Percentiles rank a stretch among this genome's conserved stretches.
Evolutionary conservation across 1,140 invertebrate species (phyloP).

Genomic region (Gyrodactylus salaris): DNA sequence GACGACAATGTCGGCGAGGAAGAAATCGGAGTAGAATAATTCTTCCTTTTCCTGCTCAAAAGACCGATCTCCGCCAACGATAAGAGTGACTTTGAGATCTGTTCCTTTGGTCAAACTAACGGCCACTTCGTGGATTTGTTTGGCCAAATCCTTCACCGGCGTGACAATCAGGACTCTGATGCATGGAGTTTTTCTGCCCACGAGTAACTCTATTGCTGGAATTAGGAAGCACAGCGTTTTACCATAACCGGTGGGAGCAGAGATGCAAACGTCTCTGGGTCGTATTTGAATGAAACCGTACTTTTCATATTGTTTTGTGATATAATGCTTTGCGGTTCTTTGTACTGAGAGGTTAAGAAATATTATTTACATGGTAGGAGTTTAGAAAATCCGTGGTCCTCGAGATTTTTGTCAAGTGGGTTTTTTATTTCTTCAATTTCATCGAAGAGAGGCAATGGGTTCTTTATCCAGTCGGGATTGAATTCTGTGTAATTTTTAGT

Average conservation of each 20-base stretch:
- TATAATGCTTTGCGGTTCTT: background rate
- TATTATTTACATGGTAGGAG: background rate
- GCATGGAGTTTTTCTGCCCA: slow-evolving; percentile 15
- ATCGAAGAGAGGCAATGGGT: background rate
- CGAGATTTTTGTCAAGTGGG: background rate
- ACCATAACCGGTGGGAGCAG: slow-evolving; percentile 78
- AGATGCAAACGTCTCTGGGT: slow-evolving; percentile 63
- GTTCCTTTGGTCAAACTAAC: slow-evolving; percentile 13
- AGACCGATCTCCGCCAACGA: slow-evolving; percentile 7
- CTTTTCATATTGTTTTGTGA: background rate
- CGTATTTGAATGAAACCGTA: background rate
- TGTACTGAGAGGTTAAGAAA: background rate
- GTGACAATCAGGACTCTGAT: slow-evolving; percentile 49
- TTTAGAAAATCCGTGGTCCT: background rate
- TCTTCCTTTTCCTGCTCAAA: background rate
- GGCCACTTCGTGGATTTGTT: slow-evolving; percentile 52
- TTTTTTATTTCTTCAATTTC: background rate
- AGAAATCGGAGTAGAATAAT: background rate
- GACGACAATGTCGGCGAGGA: slow-evolving; percentile 44
- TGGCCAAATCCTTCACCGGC: slow-evolving; percentile 56
- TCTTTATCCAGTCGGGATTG: background rate
- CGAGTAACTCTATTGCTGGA: slow-evolving; percentile 41
- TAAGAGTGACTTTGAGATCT: slow-evolving; percentile 5
- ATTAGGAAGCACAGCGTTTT: slow-evolving; percentile 76
- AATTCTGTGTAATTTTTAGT: background rate